Base-by-base conservation (phyloP, 2,888 invertebrate genomes). In the Eulithis prunata region DNA sequence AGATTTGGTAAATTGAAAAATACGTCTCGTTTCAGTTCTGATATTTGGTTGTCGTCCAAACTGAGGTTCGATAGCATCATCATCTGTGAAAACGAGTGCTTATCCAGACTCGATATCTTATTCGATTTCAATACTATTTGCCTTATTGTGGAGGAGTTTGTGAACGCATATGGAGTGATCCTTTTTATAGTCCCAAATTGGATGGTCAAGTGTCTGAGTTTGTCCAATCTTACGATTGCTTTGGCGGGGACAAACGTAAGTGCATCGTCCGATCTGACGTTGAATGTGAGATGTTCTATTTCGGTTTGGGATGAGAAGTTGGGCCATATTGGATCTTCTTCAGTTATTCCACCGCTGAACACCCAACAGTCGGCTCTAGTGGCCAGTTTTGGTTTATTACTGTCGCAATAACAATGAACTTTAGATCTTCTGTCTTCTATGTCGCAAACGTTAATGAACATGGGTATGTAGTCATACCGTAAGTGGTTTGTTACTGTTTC, bases 321-420 rank as follows among this genome's bases (percentile, higher is more conserved):
- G 4, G 94, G 94, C 97, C 97, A 97, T 64, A 96, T 94, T 3
- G 94, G 94, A 77, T 96, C 95, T 67, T 96, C 95, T 74, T 94
- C 94, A 0, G 94, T 93, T 70, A 96, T 93, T 11, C 90, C 91
- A 4, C 91, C 93, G 21, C 88, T 84, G 82, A 96, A 96, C 13
- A 97, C 94, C 95, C 96, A 95, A 78, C 97, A 97, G 77, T 96
- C 96, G 2, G 96, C 96, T 73, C 95, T 95, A 3, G 95, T 95
- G 0, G 96, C 96, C 77, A 87, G 81, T 79, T 91, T 90, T 1
- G 86, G 86, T 68, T 89, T 88, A 62, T 86, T 90, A 71, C 85
- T 91, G 75, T 92, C 91, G 72, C 93, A 93, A 75, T 93, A 93
- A 77, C 93, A 93, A 70, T 93, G 92, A 8, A 93, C 87, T 81